Evolutionary conservation across 1,140 invertebrate species (phyloP).

Genomic region (Epicauta chinensis): DNA sequence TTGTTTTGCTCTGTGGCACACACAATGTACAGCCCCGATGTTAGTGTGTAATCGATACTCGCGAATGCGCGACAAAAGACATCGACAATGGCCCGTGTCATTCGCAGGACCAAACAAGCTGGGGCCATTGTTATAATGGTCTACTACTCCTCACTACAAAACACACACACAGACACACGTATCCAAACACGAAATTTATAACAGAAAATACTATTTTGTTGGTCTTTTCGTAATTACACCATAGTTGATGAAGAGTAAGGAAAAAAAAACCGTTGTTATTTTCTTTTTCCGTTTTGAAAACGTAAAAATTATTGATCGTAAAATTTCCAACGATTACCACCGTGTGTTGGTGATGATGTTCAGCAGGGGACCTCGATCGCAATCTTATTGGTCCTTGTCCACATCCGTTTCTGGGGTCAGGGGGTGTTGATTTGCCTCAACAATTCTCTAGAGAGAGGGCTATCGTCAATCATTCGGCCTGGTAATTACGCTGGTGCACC

Average conservation of each 20-base stretch:
- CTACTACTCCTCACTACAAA: too few species aligned
- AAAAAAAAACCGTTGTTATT: too few species aligned
- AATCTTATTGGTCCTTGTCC: too few species aligned
- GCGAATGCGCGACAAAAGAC: constrained; percentile 22
- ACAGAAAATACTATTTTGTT: constrained; percentile 18
- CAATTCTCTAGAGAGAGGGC: background rate
- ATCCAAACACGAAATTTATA: too few species aligned
- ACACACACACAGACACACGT: too few species aligned
- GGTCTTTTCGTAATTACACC: constrained; percentile 8
- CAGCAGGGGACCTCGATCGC: too few species aligned
- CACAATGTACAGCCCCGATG: constrained; percentile 19
- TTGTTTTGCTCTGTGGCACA: constrained; percentile 19
- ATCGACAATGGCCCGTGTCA: constrained; percentile 26
- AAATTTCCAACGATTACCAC: background rate
- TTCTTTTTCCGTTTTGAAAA: too few species aligned
- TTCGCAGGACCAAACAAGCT: constrained; percentile 24
- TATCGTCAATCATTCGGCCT: constrained; percentile 22
- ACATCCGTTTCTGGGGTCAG: too few species aligned
- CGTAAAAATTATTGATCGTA: too few species aligned
- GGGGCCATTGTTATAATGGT: constrained; percentile 11
- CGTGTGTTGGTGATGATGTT: too few species aligned
- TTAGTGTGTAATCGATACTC: constrained; percentile 28
- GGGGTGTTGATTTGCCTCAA: too few species aligned
- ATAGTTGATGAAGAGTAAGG: too few species aligned
- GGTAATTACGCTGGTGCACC: constrained; percentile 20